Evolutionary conservation across 2,888 invertebrate species (phyloP).

Genomic region (Disparrhopalites patrizii): DNA sequence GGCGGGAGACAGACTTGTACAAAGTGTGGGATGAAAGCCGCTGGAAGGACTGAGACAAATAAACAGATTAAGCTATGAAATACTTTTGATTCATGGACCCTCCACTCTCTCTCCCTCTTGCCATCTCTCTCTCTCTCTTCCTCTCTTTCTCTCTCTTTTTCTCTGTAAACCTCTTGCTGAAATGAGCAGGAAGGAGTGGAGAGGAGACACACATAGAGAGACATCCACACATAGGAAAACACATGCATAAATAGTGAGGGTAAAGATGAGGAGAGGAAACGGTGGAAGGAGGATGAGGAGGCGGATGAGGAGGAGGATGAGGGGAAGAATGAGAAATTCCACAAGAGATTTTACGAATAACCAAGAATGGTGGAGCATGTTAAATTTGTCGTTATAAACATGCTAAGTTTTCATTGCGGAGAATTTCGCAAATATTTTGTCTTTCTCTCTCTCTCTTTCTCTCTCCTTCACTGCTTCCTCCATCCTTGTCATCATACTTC

Average conservation of each 20-base stretch:
- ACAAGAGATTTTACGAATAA: conserved; percentile 1
- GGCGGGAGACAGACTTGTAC: too few species aligned
- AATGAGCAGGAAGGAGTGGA: background rate
- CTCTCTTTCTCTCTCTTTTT: too few species aligned
- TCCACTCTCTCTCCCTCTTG: too few species aligned
- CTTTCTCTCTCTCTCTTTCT: background rate
- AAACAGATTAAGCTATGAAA: too few species aligned
- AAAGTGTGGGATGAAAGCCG: too few species aligned
- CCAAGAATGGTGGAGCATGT: conserved; percentile 2
- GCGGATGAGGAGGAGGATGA: background rate
- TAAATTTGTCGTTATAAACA: conserved; percentile 7
- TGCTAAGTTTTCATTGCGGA: background rate
- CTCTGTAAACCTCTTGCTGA: background rate
- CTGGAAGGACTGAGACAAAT: too few species aligned
- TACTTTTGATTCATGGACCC: too few species aligned
- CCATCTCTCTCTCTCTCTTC: too few species aligned
- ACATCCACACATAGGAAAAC: too few species aligned
- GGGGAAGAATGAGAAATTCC: background rate
- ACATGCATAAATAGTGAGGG: background rate
- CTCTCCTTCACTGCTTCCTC: background rate
- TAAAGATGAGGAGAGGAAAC: background rate
- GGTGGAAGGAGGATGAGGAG: background rate
- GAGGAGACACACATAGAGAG: too few species aligned
- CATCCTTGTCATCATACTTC: background rate
- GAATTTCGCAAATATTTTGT: conserved; percentile 13